Evolutionary conservation across 2,888 invertebrate species (phyloP).

Genomic region (Campoplex nolae): DNA sequence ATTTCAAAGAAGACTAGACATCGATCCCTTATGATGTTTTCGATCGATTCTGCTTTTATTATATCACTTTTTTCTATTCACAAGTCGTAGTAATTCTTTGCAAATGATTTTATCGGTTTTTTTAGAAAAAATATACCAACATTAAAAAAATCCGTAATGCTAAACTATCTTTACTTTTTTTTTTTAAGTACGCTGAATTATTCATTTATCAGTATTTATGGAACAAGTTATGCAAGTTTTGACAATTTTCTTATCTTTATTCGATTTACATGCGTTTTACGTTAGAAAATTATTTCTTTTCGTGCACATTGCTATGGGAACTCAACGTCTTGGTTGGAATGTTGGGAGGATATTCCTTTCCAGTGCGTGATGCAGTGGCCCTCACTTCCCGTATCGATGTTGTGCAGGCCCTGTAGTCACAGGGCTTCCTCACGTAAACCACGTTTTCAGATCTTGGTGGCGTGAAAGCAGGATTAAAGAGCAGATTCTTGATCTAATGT

Average conservation of each 20-base stretch:
- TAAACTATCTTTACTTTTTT: background rate
- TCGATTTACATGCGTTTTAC: background rate
- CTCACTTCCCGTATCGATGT: conserved; percentile 46
- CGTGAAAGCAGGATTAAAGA: conserved; percentile 60
- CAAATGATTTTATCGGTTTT: background rate
- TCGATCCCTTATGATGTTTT: background rate
- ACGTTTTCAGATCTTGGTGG: conserved; percentile 56
- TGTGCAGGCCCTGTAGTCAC: conserved; percentile 55
- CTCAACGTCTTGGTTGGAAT: conserved; percentile 37
- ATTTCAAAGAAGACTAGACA: conserved; percentile 56
- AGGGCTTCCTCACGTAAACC: conserved; percentile 59
- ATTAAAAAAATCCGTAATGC: background rate
- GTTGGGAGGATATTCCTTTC: conserved; percentile 43
- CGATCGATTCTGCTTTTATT: background rate
- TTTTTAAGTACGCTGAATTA: background rate
- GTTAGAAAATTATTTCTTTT: conserved; percentile 25
- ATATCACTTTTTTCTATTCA: no score
- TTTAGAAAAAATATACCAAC: background rate
- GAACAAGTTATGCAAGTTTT: no score
- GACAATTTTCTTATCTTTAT: background rate
- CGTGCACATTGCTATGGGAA: background rate
- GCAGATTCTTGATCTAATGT: conserved; percentile 55
- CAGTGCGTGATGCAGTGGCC: conserved; percentile 37
- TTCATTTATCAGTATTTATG: no score
- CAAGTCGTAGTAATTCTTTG: background rate